Percentiles rank a stretch among this genome's conserved stretches.
Conservation (phyloP, 2,113 vertebrate species). For the Stomatorhinus ivindoensis region DNA sequence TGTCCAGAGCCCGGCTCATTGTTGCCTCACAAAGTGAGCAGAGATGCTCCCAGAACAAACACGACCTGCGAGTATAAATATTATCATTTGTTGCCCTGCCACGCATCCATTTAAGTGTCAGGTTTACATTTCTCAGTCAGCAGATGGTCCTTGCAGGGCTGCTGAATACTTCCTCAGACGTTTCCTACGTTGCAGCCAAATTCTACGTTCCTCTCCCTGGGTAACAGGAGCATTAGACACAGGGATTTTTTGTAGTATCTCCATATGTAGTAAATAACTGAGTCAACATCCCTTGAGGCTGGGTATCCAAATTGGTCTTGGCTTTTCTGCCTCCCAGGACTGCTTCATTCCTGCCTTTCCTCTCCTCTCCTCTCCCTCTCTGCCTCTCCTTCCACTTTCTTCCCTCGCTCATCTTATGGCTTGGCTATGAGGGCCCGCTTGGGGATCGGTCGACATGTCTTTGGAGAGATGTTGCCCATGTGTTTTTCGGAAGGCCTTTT, state of each 20-base stretch:
- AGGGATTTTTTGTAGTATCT: background rate
- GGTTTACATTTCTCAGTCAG: constrained; percentile 16
- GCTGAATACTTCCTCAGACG: constrained; percentile 5
- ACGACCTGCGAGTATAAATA: constrained; percentile 11
- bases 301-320: constrained; percentile 7
- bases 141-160: background rate
- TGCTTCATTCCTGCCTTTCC: constrained; percentile 9
- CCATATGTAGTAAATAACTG: background rate
- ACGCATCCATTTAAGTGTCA: background rate
- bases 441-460: background rate
- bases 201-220: background rate
- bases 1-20: background rate
- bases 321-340: background rate
- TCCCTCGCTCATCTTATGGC: background rate
- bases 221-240: background rate
- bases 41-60: constrained; percentile 17
- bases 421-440: background rate
- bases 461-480: constrained; percentile 13
- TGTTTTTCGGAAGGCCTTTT: background rate
- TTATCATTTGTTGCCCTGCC: constrained; percentile 19
- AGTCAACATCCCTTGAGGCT: background rate
- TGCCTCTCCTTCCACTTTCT: background rate
- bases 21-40: background rate
- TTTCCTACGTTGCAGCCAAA: constrained; percentile 13
- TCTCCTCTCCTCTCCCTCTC: background rate